Base-by-base conservation (phyloP, 2,113 vertebrate species). In the Anhinga rufa region DNA sequence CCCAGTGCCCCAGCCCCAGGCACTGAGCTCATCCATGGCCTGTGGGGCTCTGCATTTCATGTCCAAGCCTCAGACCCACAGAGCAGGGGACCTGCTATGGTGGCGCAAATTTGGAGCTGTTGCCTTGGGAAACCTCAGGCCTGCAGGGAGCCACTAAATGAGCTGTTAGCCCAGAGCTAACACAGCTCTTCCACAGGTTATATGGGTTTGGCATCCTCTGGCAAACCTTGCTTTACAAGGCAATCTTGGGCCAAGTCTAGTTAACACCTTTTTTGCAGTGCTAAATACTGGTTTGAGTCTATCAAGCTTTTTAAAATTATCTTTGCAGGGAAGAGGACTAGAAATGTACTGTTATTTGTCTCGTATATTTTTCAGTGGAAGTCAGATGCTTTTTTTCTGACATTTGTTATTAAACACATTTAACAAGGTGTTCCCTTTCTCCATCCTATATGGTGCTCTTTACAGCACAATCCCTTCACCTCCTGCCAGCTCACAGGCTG, bases 11-110 rank as follows among this genome's bases (percentile, higher is more conserved):
- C 40, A 51, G 62, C 3, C 28, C 31, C 51, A n/a, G 20, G 34
- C 49, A 57, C 44, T 44, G 25, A 66, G 7, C 8, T 66, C 15
- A 8, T 19, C 42, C 12, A 2, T 55, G 42, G 61, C 32, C 40
- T 17, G 10, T 3, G 7, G 31, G 6, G 4, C 25, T 81, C 36
- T 13, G 7, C 10, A 60, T 72, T 83, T 60, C 29, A 5, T 20
- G 65, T 52, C 58, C 38, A 54, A 72, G 31, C 22, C n/a, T 46
- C 38, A 34, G 51, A 40, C 4, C n/a, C 0, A 0, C 12, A 57
- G 9, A 1, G 4, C 17, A 38, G 40, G 31, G 7, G 14, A 6
- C 13, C 6, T 36, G 7, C 12, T 82, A 42, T 2, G 6, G 25
- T 36, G n/a, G 12, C 5, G 64, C 5, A 60, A 49, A 72, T 44